Evolutionary conservation across 35 echinoderm and acorn worm genomes (phyloP).

Genomic region (Apostichopus japonicus): DNA sequence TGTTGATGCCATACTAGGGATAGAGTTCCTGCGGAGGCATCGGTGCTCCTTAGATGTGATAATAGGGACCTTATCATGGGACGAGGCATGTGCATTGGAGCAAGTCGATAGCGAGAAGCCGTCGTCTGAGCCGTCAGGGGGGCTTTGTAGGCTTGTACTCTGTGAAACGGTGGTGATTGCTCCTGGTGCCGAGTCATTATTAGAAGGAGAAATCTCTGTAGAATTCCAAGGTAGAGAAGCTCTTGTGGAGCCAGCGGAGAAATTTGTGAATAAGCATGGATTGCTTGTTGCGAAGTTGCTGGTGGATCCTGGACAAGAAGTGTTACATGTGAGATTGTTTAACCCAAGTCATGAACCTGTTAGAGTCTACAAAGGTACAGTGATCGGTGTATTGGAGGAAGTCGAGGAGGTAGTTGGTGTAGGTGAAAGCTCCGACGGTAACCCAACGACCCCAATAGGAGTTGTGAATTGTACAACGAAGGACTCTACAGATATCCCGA

Average conservation of each 20-base stretch:
- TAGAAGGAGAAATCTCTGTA: not conserved
- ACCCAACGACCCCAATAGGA: not conserved
- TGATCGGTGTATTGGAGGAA: not conserved
- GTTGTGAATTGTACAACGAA: not conserved
- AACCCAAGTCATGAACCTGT: too few relatives aligned
- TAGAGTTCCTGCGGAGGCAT: slow-evolving; percentile 25
- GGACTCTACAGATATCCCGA: not conserved
- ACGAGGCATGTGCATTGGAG: too few relatives aligned
- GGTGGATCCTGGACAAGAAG: too few relatives aligned
- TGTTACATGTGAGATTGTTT: too few relatives aligned
- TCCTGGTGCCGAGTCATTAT: not conserved
- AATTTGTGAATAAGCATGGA: too few relatives aligned
- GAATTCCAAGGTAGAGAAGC: too few relatives aligned
- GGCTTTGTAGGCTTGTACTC: not conserved
- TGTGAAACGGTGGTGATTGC: slow-evolving; percentile 23
- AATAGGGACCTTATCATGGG: not conserved
- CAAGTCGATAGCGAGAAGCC: too few relatives aligned
- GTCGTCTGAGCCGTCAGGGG: not conserved
- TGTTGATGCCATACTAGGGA: slow-evolving; percentile 40
- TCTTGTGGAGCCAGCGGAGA: too few relatives aligned
- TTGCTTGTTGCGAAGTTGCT: too few relatives aligned
- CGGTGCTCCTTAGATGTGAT: not conserved
- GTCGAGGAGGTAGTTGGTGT: not conserved
- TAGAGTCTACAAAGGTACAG: too few relatives aligned
- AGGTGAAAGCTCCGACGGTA: not conserved